phyloP scores from a whole-genome alignment of 2,888 invertebrate genomes.

The Machimus atricapillus region DNA sequence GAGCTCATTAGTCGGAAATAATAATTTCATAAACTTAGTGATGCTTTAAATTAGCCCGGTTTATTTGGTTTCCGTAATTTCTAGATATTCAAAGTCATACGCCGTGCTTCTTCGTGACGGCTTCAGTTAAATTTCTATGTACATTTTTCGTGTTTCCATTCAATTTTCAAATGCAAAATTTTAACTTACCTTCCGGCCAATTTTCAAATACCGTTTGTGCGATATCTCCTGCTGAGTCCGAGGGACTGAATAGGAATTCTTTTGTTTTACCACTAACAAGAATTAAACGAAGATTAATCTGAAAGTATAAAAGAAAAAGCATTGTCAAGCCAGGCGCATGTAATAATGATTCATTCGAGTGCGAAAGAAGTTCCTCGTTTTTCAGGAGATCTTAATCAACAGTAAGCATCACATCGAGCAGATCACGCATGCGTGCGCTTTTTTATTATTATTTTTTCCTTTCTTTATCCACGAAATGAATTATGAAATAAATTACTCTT shows the following conservation, averaged over 20 bases:
- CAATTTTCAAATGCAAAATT: neutral
- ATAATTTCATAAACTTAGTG: neutral
- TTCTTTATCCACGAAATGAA: constrained; percentile 22
- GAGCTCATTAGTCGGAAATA: neutral
- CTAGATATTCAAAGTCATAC: neutral
- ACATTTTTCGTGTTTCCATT: neutral
- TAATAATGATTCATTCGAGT: neutral
- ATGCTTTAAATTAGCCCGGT: neutral
- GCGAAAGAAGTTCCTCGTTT: neutral
- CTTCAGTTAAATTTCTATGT: neutral
- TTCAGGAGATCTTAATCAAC: constrained; percentile 11
- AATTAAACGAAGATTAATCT: constrained; percentile 98
- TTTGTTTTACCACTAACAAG: constrained; percentile 99
- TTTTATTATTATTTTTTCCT: neutral
- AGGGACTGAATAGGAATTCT: constrained; percentile 97
- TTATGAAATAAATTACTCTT: constrained; percentile 34
- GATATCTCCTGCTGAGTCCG: constrained; percentile 97
- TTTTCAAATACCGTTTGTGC: constrained; percentile 99
- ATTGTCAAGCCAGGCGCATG: neutral
- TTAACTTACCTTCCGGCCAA: constrained; percentile 95
- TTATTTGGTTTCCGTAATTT: neutral
- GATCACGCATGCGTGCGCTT: constrained; percentile 11
- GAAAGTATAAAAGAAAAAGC: constrained; percentile 55
- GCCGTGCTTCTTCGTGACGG: neutral
- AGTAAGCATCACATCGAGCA: neutral